Percentiles rank a stretch among this genome's conserved stretches.
phyloP scores from a whole-genome alignment of 2,113 vertebrate genomes.

The Chrysochloris asiatica region DNA sequence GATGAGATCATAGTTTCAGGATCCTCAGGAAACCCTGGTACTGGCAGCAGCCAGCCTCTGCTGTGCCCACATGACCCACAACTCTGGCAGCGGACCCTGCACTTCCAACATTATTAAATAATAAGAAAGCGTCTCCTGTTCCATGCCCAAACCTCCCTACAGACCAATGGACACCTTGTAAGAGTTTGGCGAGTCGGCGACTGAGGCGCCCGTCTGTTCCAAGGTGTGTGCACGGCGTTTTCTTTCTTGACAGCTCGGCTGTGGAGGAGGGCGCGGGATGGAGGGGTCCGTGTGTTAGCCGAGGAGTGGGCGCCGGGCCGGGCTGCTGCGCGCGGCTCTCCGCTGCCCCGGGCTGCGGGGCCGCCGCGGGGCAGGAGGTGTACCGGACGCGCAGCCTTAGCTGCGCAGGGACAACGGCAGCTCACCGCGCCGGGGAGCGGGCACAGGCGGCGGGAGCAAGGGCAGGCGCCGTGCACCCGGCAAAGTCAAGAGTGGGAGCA shows the following conservation, averaged over 20 bases:
- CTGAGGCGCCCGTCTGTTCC: constrained; percentile 65
- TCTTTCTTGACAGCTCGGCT: constrained; percentile 47
- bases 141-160: constrained; percentile 59
- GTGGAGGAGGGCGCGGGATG: constrained; percentile 51
- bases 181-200: constrained; percentile 77
- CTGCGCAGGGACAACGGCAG: constrained; percentile 63
- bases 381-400: constrained; percentile 34
- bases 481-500: constrained; percentile 39
- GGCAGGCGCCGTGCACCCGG: constrained; percentile 47
- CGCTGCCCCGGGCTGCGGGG: neutral
- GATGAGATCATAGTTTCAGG: constrained; percentile 82
- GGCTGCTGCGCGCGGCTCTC: constrained; percentile 15
- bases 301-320: constrained; percentile 34
- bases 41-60: constrained; percentile 79
- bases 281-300: neutral
- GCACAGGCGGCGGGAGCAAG: constrained; percentile 3
- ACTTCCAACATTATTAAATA: constrained; percentile 80
- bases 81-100: constrained; percentile 80
- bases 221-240: constrained; percentile 71
- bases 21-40: constrained; percentile 82
- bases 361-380: constrained; percentile 37
- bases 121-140: constrained; percentile 72
- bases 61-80: constrained; percentile 81
- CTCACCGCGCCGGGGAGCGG: constrained; percentile 42
- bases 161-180: constrained; percentile 74